A percentile compares a stretch with the other conserved stretches of the same genome.
Evolutionary conservation across 2,888 invertebrate species (phyloP).

Genomic region (Eristalis arbustorum): DNA sequence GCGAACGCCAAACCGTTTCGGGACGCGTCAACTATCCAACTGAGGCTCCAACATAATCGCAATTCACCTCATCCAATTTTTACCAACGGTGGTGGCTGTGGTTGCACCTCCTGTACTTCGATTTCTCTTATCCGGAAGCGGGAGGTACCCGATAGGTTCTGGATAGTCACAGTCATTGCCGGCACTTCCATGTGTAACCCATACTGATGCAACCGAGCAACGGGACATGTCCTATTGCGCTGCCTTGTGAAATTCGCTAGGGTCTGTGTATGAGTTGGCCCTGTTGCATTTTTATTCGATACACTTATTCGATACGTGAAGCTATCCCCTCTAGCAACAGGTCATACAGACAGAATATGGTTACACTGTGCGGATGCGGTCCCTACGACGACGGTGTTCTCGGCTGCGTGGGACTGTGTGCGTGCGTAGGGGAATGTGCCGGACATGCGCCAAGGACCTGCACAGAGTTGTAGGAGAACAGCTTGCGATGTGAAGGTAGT

Average conservation of each 20-base stretch:
- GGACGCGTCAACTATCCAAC: constrained; percentile 80
- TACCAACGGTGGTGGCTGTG: constrained; percentile 34
- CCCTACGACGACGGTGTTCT: constrained; percentile 1
- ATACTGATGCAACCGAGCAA: constrained; percentile 19
- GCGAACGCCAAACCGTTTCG: constrained; percentile 79
- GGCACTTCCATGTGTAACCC: constrained; percentile 46
- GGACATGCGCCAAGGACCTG: constrained; percentile 43
- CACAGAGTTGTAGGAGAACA: constrained; percentile 35
- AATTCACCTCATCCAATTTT: constrained; percentile 72
- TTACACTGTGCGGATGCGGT: background rate
- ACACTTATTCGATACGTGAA: background rate
- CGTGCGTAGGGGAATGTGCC: constrained; percentile 37
- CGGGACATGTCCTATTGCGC: background rate
- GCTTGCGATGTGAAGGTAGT: constrained; percentile 11
- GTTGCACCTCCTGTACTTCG: constrained; percentile 41
- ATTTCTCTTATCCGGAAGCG: constrained; percentile 66
- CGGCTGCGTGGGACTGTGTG: constrained; percentile 1
- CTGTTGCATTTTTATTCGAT: constrained; percentile 59
- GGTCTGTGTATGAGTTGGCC: constrained; percentile 10
- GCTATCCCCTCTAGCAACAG: constrained; percentile 65
- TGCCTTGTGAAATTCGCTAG: background rate
- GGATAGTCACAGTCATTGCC: constrained; percentile 59
- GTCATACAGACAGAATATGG: constrained; percentile 45
- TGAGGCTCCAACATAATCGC: constrained; percentile 74
- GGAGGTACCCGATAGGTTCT: constrained; percentile 68